phyloP scores from a whole-genome alignment of 2,113 vertebrate genomes.

The Leptobrachium leishanense region DNA sequence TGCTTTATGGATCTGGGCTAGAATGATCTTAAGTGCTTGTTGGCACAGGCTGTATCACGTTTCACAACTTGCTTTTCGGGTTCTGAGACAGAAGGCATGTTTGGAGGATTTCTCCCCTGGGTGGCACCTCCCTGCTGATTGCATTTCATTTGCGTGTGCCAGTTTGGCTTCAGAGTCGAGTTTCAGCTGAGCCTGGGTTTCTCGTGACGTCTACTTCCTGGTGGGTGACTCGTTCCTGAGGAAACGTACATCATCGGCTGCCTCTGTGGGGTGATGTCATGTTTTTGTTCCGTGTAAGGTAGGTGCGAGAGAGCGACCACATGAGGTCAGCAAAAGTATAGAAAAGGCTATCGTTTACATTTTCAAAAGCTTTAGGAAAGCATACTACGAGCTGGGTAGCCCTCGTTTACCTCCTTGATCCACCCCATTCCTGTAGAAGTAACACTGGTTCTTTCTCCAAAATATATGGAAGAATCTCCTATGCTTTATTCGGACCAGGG shows the following conservation, averaged over 20 bases:
- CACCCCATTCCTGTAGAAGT: too few species aligned
- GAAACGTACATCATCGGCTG: constrained; percentile 15
- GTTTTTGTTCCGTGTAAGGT: constrained; percentile 13
- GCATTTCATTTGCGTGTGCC: neutral
- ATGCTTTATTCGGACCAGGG: too few species aligned
- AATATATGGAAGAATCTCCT: too few species aligned
- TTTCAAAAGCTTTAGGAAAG: too few species aligned
- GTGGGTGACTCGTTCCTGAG: constrained; percentile 21
- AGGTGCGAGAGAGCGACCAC: constrained; percentile 10
- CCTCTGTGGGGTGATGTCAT: constrained; percentile 29
- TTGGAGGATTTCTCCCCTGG: neutral
- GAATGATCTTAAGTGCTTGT: neutral
- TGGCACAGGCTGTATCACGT: neutral
- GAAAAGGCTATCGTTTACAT: too few species aligned
- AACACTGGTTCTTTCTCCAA: too few species aligned
- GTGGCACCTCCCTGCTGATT: constrained; percentile 33
- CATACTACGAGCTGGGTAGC: too few species aligned
- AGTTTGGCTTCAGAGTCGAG: neutral
- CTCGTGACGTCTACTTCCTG: constrained; percentile 32
- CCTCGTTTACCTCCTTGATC: too few species aligned
- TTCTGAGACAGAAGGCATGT: neutral
- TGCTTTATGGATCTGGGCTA: too few species aligned
- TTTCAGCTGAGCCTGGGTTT: neutral
- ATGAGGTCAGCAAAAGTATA: constrained; percentile 5
- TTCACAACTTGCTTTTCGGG: constrained; percentile 24